These are phyloP conservation scores for Phyllotis vaccarum DNA, from an alignment of 2,797 vertebrate genomes.

Conservation along the genomic window DNA sequence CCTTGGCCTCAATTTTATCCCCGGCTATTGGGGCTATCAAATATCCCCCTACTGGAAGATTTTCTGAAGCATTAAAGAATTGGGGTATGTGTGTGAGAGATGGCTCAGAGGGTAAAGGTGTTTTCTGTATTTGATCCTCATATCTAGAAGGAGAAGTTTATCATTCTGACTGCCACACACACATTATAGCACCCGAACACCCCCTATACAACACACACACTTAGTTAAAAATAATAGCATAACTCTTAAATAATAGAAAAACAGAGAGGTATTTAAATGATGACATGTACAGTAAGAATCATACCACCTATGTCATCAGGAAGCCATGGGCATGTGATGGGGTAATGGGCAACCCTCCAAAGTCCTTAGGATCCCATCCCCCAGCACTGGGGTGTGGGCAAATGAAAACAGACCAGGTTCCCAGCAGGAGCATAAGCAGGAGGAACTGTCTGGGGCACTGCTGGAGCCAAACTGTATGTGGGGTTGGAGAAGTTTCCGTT, in stretches of 20 bases:
- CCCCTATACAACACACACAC: neutral
- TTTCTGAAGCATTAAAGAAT: neutral
- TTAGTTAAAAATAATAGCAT: neutral
- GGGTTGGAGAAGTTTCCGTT: neutral
- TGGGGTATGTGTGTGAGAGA: neutral
- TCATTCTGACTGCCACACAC: neutral
- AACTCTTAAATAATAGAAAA: neutral
- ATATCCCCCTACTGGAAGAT: neutral
- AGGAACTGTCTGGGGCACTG: neutral
- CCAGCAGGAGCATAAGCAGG: neutral
- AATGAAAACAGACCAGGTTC: neutral
- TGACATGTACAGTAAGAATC: neutral
- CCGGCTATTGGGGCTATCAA: neutral
- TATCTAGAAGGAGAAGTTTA: neutral
- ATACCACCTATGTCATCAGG: rapidly evolving
- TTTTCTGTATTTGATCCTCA: neutral
- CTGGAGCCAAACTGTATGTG: too few species aligned
- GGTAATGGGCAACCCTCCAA: neutral
- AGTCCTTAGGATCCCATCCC: neutral
- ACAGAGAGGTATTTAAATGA: neutral
- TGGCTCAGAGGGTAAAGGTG: neutral
- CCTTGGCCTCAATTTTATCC: slow-evolving; percentile 66
- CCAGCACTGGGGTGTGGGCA: neutral
- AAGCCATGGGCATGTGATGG: neutral
- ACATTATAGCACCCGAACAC: too few species aligned